Evolutionary conservation across 2,888 invertebrate species (phyloP).

Genomic region (Dascillus cervinus): DNA sequence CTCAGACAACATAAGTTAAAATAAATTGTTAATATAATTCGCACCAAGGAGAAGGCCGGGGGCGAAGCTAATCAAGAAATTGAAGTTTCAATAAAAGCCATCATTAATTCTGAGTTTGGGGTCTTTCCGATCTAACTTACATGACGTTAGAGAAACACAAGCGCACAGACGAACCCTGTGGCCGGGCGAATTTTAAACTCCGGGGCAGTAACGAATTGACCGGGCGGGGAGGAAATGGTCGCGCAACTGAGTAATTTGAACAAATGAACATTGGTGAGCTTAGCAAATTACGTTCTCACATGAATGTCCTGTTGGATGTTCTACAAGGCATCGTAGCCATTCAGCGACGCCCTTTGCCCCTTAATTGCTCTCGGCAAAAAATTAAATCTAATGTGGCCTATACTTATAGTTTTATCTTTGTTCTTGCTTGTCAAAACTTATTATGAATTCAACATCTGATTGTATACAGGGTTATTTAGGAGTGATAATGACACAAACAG

Average conservation of each 20-base stretch:
- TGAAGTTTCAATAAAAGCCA: slow-evolving; percentile 63
- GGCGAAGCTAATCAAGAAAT: slow-evolving; percentile 55
- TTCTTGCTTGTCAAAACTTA: no score
- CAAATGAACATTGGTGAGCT: slow-evolving; percentile 58
- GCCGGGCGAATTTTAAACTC: slow-evolving; percentile 11
- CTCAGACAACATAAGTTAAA: no score
- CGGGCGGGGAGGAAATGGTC: slow-evolving; percentile 22
- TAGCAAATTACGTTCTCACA: slow-evolving; percentile 59
- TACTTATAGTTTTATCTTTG: no score
- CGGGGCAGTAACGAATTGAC: slow-evolving; percentile 5
- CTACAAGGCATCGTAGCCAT: slow-evolving; percentile 12
- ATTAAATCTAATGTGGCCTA: no score
- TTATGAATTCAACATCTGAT: no score
- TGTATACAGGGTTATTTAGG: no score
- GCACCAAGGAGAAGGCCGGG: slow-evolving; percentile 26
- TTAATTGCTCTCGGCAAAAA: slow-evolving; percentile 14
- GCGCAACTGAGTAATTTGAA: slow-evolving; percentile 49
- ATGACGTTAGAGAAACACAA: slow-evolving; percentile 30
- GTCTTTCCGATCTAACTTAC: slow-evolving; percentile 29
- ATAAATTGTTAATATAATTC: slow-evolving; percentile 40
- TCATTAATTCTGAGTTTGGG: slow-evolving; percentile 57
- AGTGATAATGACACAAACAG: no score
- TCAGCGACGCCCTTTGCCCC: slow-evolving; percentile 18
- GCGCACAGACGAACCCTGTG: slow-evolving; percentile 16
- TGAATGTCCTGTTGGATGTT: slow-evolving; percentile 27